Conservation (phyloP, 2,888 invertebrate species). For the Drosophila anceps region DNA sequence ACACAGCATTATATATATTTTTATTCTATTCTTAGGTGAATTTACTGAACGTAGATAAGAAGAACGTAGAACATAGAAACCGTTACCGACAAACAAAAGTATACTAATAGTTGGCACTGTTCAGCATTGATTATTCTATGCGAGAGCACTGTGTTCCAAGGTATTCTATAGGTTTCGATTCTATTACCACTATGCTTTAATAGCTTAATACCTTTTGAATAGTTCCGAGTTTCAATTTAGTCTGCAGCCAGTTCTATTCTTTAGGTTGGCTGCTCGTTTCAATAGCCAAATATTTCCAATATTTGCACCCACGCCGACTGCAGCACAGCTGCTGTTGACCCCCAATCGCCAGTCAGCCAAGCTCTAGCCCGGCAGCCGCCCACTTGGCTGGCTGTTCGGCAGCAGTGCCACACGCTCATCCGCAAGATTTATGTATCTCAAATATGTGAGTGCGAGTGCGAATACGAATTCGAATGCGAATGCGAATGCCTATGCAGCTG, state of each 20-base stretch:
- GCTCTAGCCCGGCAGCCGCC: slow-evolving; percentile 5
- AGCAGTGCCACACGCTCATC: slow-evolving; percentile 61
- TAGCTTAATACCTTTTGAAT: background rate
- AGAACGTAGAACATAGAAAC: too few species aligned
- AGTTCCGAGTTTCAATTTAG: slow-evolving; percentile 8
- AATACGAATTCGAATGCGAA: slow-evolving; percentile 74
- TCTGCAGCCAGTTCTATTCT: background rate
- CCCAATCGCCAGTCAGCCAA: slow-evolving; percentile 27
- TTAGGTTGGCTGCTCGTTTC: background rate
- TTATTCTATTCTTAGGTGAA: background rate
- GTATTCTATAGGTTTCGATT: too few species aligned
- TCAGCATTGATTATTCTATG: too few species aligned
- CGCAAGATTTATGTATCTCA: slow-evolving; percentile 80
- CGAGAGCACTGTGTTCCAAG: too few species aligned
- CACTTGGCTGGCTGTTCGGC: slow-evolving; percentile 35
- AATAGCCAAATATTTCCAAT: slow-evolving; percentile 28
- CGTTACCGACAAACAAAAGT: too few species aligned
- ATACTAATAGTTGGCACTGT: too few species aligned
- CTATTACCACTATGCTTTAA: too few species aligned
- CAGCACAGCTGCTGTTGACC: slow-evolving; percentile 38
- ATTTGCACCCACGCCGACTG: slow-evolving; percentile 23
- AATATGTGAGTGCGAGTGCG: slow-evolving; percentile 71
- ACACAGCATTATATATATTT: too few species aligned
- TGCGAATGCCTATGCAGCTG: slow-evolving; percentile 57
- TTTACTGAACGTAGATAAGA: too few species aligned